Percentiles rank a stretch among this genome's conserved stretches.
Conservation (phyloP, 2,888 invertebrate species). For the Drosophila subquinaria region DNA sequence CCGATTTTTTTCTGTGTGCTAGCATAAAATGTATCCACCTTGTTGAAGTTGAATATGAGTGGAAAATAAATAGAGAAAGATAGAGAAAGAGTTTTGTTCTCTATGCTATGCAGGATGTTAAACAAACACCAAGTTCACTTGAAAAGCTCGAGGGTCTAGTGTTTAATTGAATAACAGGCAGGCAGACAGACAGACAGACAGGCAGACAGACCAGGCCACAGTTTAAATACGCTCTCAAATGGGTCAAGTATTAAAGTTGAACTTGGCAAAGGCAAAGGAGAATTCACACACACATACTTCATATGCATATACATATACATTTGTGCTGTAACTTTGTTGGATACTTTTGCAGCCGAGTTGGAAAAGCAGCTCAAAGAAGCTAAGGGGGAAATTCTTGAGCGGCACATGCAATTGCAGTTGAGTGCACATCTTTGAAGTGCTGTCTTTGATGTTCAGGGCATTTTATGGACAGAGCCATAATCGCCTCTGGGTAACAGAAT, state of each 20-base stretch:
- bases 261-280: conserved; percentile 46
- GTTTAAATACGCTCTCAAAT: conserved; percentile 35
- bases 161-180: conserved; percentile 39
- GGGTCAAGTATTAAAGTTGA: conserved; percentile 70
- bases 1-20: no score
- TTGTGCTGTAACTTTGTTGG: neutral
- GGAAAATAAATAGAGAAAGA: neutral
- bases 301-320: neutral
- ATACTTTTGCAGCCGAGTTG: conserved; percentile 12
- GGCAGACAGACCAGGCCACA: conserved; percentile 22
- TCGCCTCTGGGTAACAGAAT: conserved; percentile 12
- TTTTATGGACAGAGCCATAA: conserved; percentile 16
- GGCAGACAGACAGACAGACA: no score
- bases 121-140: neutral
- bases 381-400: conserved; percentile 18
- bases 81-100: neutral
- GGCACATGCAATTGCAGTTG: conserved; percentile 50
- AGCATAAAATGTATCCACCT: neutral
- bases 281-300: neutral
- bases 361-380: conserved; percentile 17
- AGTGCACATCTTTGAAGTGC: conserved; percentile 49
- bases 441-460: conserved; percentile 40
- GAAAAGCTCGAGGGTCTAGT: neutral
- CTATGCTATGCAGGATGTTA: neutral
- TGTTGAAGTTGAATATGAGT: neutral